phyloP scores from a whole-genome alignment of 2,888 invertebrate genomes.

The Corythucha ciliata region DNA sequence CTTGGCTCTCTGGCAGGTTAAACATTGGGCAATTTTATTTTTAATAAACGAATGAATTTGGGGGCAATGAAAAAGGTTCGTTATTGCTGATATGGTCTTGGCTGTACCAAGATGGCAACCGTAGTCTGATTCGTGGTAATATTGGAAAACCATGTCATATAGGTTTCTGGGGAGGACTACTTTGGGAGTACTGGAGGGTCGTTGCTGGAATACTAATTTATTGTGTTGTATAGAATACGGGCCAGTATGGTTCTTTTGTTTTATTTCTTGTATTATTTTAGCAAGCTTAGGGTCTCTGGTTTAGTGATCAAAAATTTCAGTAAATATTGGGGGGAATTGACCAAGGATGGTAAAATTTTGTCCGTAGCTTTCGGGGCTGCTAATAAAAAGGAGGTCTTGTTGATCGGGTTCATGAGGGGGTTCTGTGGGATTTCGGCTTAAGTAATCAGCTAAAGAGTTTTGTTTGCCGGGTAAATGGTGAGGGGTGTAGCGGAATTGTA shows the following conservation, averaged over 20 bases:
- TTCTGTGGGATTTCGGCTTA: too few relatives aligned
- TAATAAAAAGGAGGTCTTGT: too few relatives aligned
- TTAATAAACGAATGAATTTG: neutral
- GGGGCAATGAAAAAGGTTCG: neutral
- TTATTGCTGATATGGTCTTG: neutral
- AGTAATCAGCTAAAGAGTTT: slow-evolving; percentile 10
- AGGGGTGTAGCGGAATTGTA: neutral
- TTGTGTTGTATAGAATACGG: neutral
- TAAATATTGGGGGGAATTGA: too few relatives aligned
- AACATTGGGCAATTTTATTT: neutral
- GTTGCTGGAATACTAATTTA: neutral
- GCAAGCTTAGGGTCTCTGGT: neutral
- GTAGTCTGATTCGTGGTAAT: neutral
- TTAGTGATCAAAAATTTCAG: slow-evolving; percentile 6
- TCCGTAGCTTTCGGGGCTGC: too few relatives aligned
- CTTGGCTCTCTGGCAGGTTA: neutral
- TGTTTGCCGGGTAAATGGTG: slow-evolving; percentile 4
- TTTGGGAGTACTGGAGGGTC: neutral
- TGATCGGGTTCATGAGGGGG: too few relatives aligned
- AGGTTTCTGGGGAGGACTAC: neutral
- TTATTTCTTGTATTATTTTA: slow-evolving; percentile 3
- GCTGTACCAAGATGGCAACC: slow-evolving; percentile 6
- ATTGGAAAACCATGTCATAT: slow-evolving; percentile 1
- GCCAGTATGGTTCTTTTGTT: neutral
- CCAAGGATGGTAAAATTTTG: too few relatives aligned